Evolutionary conservation across 2,113 vertebrate genomes (phyloP).

Genomic region (Sceloporus undulatus): DNA sequence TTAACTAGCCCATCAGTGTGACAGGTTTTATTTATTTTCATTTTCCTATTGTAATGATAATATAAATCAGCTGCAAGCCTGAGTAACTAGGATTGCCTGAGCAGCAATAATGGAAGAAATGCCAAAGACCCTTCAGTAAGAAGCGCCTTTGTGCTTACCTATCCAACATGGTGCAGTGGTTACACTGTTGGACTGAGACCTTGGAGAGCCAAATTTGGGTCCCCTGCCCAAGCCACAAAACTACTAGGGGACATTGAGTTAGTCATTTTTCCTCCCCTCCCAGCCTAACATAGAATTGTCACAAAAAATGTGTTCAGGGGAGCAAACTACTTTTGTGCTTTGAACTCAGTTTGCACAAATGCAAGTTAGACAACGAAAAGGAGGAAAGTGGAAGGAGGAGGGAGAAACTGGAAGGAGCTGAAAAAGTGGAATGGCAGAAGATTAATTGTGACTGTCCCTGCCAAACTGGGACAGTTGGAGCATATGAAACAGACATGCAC

Average conservation of each 20-base stretch:
- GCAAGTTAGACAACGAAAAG: no score
- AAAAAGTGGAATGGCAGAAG: no score
- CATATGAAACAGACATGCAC: no score
- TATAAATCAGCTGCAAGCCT: slow-evolving; percentile 11
- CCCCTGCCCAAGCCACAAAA: neutral
- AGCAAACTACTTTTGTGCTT: no score
- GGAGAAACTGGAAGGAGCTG: no score
- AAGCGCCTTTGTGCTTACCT: neutral
- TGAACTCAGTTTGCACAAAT: no score
- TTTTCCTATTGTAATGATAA: slow-evolving; percentile 5
- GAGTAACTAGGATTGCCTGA: neutral
- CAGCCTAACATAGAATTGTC: no score
- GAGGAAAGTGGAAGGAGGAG: no score
- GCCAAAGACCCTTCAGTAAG: neutral
- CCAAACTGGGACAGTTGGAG: no score
- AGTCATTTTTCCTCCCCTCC: neutral
- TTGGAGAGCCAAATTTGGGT: neutral
- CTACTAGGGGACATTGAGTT: neutral
- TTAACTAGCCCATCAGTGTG: slow-evolving; percentile 22
- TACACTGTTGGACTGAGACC: neutral
- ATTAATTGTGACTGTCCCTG: no score
- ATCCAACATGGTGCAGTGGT: neutral
- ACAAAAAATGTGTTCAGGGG: neutral
- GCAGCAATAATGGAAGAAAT: neutral
- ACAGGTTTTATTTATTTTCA: slow-evolving; percentile 30